A percentile compares a stretch with the other conserved stretches of the same genome.
These are phyloP conservation scores for Crematogaster levior DNA, from an alignment of 2,888 invertebrate species.

Conservation along the genomic window DNA sequence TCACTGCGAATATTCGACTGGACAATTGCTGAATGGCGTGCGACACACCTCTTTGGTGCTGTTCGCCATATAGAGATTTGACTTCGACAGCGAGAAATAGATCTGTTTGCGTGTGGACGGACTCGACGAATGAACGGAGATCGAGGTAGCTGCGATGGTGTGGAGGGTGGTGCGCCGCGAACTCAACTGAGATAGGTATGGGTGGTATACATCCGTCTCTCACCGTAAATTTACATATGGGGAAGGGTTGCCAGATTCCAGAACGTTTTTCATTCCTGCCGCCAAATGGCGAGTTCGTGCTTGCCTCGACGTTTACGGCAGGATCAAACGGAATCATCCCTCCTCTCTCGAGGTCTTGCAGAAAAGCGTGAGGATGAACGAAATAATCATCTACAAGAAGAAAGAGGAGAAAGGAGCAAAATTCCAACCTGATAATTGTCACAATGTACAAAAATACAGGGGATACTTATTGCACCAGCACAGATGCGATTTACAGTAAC, in stretches of 20 bases:
- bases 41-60: conserved; percentile 71
- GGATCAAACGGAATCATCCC: conserved; percentile 36
- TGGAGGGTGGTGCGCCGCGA: conserved; percentile 31
- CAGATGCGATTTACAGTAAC: conserved; percentile 34
- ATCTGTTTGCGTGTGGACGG: conserved; percentile 38
- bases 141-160: conserved; percentile 9
- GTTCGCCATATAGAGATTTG: conserved; percentile 41
- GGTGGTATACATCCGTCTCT: conserved; percentile 55
- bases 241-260: conserved; percentile 56
- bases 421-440: conserved; percentile 40
- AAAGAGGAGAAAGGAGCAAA: conserved; percentile 1
- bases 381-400: neutral
- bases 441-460: neutral
- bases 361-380: conserved; percentile 6
- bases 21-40: conserved; percentile 80
- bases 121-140: conserved; percentile 40
- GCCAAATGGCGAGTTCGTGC: conserved; percentile 35
- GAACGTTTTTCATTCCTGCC: conserved; percentile 57
- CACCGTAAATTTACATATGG: conserved; percentile 52
- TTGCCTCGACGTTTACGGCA: conserved; percentile 45
- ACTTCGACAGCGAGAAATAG: conserved; percentile 46
- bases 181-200: conserved; percentile 49
- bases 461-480: neutral
- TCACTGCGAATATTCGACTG: conserved; percentile 74
- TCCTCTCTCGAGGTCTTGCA: neutral